Percentiles rank a stretch among this genome's conserved stretches.
phyloP scores from a whole-genome alignment of 1,140 invertebrate genomes.

The Caligus rogercresseyi region DNA sequence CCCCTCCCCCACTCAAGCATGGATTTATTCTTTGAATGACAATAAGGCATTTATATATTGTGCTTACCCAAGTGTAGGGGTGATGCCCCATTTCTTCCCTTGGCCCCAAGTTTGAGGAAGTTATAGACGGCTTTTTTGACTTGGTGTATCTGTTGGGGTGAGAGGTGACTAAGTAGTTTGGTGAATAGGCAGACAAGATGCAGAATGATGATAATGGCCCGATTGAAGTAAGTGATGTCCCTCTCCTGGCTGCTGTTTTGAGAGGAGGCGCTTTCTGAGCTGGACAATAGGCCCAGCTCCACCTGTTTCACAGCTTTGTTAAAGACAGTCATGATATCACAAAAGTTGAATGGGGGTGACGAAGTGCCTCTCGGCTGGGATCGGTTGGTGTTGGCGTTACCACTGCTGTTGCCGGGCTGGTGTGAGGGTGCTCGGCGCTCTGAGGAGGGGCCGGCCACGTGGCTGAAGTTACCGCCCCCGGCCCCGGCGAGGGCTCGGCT shows the following conservation, averaged over 20 bases:
- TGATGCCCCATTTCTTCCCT: constrained; percentile 46
- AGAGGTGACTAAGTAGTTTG: constrained; percentile 30
- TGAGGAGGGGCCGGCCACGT: background rate
- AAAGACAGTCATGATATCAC: constrained; percentile 63
- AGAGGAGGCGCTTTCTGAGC: constrained; percentile 30
- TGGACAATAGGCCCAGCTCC: constrained; percentile 20
- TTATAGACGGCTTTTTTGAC: constrained; percentile 33
- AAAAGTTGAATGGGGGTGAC: constrained; percentile 48
- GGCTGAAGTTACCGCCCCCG: background rate
- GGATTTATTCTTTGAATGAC: background rate
- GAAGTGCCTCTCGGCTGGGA: background rate
- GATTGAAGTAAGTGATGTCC: constrained; percentile 55
- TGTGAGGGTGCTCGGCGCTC: no score
- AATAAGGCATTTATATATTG: background rate
- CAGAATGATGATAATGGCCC: constrained; percentile 64
- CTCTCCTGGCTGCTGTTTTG: constrained; percentile 37
- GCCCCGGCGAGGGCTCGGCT: background rate
- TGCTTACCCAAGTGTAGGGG: constrained; percentile 47
- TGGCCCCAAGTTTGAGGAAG: constrained; percentile 55
- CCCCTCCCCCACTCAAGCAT: no score
- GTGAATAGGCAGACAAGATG: constrained; percentile 58
- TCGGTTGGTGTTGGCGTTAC: background rate
- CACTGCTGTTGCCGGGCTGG: background rate
- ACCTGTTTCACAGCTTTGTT: constrained; percentile 44
- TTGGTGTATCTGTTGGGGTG: constrained; percentile 26